phyloP scores from a whole-genome alignment of 2,888 invertebrate species.

The Bibio marci region DNA sequence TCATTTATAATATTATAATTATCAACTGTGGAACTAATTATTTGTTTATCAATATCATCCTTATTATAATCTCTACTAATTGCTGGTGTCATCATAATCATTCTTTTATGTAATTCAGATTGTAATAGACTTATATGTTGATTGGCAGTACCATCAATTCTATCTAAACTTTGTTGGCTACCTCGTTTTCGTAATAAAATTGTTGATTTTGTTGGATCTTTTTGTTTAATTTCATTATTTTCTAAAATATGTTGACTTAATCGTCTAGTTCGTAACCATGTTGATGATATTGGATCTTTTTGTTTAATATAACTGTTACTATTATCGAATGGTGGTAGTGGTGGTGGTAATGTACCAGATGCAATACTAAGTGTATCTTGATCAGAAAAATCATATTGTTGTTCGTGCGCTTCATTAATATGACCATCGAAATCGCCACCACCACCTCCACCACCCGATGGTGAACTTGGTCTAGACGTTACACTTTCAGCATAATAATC shows the following conservation, averaged over 20 bases:
- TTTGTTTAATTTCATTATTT: constrained; percentile 3
- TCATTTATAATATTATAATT: no score
- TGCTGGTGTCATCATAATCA: no score
- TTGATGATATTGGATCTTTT: neutral
- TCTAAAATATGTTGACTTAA: neutral
- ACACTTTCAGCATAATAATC: constrained; percentile 1
- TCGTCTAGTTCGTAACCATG: neutral
- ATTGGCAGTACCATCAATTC: constrained; percentile 3
- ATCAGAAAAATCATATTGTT: neutral
- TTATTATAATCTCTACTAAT: no score
- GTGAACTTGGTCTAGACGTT: neutral
- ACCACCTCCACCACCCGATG: neutral
- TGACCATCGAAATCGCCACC: neutral
- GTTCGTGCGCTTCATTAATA: neutral
- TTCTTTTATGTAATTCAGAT: neutral
- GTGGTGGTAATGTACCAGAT: no score
- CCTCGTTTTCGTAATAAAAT: constrained; percentile 4
- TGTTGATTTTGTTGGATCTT: constrained; percentile 2
- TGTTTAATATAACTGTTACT: neutral
- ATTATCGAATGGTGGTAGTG: no score
- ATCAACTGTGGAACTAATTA: no score
- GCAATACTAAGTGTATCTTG: no score
- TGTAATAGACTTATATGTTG: neutral
- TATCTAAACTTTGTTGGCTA: constrained; percentile 7
- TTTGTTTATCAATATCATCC: no score